phyloP scores from a whole-genome alignment of 2,888 invertebrate genomes.

The Orthosia gothica region DNA sequence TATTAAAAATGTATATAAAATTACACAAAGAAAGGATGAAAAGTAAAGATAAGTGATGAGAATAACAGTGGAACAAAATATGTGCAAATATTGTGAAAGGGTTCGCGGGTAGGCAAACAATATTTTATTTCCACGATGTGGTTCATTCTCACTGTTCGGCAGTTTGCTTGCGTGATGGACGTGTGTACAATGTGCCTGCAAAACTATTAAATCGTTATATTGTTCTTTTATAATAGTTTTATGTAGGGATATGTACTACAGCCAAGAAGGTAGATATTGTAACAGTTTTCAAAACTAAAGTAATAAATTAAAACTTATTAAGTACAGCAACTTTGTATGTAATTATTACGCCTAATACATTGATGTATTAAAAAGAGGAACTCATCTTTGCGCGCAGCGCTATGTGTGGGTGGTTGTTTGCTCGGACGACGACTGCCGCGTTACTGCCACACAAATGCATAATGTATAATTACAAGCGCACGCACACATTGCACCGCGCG shows the following conservation, averaged over 20 bases:
- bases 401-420: too few relatives aligned
- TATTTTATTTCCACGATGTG: conserved; percentile 41
- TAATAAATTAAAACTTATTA: too few relatives aligned
- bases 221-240: conserved; percentile 4
- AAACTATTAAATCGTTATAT: conserved; percentile 25
- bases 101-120: conserved; percentile 51
- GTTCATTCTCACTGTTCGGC: conserved; percentile 41
- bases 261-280: background rate
- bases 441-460: too few relatives aligned
- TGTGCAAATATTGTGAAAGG: conserved; percentile 59
- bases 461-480: too few relatives aligned
- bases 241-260: background rate
- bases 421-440: too few relatives aligned
- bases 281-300: background rate
- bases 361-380: too few relatives aligned
- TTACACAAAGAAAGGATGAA: conserved; percentile 18
- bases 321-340: too few relatives aligned
- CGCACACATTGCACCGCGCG: too few relatives aligned
- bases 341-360: too few relatives aligned
- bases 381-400: too few relatives aligned
- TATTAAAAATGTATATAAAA: background rate
- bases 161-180: conserved; percentile 45
- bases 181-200: conserved; percentile 26
- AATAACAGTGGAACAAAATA: conserved; percentile 54
- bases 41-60: conserved; percentile 41